phyloP scores from a whole-genome alignment of 1,140 invertebrate species.

The Arion vulgaris region DNA sequence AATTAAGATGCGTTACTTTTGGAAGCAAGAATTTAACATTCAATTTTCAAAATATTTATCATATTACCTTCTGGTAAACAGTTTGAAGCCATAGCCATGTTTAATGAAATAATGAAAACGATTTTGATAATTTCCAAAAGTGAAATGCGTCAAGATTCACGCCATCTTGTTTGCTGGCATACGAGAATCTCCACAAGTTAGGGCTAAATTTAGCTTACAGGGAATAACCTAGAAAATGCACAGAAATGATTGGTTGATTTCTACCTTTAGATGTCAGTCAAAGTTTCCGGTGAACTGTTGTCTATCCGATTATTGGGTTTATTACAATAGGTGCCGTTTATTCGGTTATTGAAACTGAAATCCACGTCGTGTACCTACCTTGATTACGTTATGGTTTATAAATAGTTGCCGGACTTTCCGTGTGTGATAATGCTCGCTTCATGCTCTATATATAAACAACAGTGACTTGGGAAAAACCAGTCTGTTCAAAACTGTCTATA shows the following conservation, averaged over 20 bases:
- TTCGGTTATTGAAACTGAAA: too few species aligned
- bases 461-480: neutral
- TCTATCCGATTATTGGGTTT: neutral
- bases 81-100: neutral
- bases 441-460: neutral
- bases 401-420: neutral
- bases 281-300: neutral
- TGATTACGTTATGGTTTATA: neutral
- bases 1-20: too few species aligned
- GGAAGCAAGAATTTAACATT: too few species aligned
- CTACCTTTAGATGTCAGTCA: neutral
- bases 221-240: neutral
- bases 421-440: neutral
- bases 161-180: neutral
- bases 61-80: slow-evolving; percentile 4
- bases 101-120: neutral
- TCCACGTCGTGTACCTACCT: too few species aligned
- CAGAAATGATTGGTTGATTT: neutral
- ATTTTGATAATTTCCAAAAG: too few species aligned
- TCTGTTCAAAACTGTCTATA: too few species aligned
- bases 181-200: neutral
- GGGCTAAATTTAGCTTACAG: neutral
- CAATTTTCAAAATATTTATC: too few species aligned
- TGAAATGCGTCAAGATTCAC: neutral
- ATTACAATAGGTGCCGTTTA: neutral